Percentiles rank a stretch among this genome's conserved stretches.
These are phyloP conservation scores for Tricholaema leucomelas DNA, from an alignment of 2,113 vertebrate genomes.

Conservation along the genomic window DNA sequence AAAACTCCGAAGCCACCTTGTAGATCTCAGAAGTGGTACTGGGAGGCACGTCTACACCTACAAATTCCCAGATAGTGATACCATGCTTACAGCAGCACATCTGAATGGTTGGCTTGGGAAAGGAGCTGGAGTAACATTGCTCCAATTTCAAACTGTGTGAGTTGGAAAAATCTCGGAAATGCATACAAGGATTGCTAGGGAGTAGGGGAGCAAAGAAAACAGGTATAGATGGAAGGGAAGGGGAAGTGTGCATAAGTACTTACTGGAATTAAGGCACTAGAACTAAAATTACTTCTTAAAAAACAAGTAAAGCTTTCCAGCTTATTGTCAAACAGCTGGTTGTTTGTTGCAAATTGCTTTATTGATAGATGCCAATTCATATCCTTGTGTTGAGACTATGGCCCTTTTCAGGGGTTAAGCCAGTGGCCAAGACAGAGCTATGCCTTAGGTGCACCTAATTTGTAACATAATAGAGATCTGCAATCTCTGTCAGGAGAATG, in stretches of 20 bases:
- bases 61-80: not conserved
- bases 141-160: not conserved
- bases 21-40: not conserved
- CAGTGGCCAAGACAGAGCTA: not conserved
- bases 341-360: not conserved
- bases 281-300: not conserved
- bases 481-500: not conserved
- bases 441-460: slow-evolving; percentile 34
- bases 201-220: not conserved
- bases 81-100: not conserved
- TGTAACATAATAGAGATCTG: slow-evolving; percentile 51
- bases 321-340: not conserved
- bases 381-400: not conserved
- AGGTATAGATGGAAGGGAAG: not conserved
- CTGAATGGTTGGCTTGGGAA: not conserved
- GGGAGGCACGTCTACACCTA: not conserved
- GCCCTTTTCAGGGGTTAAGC: not conserved
- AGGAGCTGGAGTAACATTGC: not conserved
- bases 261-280: not conserved
- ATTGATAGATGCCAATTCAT: not conserved
- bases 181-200: not conserved
- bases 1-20: not conserved
- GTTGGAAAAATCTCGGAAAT: not conserved
- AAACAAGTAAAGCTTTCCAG: not conserved
- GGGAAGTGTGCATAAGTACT: not conserved